These are phyloP conservation scores for Microdon myrmicae DNA, from an alignment of 2,888 invertebrate species.

Conservation along the genomic window DNA sequence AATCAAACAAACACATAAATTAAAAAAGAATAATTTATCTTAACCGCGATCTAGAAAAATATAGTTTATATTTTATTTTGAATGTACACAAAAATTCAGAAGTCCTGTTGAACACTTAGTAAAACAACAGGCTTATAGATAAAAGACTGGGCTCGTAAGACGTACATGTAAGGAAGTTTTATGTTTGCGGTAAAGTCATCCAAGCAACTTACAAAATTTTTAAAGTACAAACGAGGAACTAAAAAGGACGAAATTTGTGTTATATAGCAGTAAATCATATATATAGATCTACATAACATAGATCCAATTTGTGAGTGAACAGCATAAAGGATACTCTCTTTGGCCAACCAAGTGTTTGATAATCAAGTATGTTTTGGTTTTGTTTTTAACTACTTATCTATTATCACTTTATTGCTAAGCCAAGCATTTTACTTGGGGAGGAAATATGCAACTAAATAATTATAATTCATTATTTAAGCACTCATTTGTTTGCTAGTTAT, in stretches of 20 bases:
- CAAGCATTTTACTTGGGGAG: no score
- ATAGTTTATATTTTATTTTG: conserved; percentile 12
- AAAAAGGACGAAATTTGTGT: conserved; percentile 41
- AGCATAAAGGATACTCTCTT: no score
- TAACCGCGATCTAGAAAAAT: no score
- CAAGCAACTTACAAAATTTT: conserved; percentile 26
- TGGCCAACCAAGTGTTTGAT: no score
- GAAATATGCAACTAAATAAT: no score
- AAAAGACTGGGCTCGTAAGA: conserved; percentile 3
- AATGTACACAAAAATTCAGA: conserved; percentile 4
- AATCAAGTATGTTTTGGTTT: no score
- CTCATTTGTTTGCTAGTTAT: no score
- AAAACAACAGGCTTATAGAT: conserved; percentile 11
- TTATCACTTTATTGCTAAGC: no score
- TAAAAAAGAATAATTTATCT: no score
- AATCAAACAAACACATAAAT: no score
- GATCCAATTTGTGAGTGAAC: background rate
- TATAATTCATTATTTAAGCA: no score
- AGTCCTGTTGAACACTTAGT: background rate
- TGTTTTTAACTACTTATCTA: no score
- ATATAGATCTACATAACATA: background rate
- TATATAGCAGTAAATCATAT: conserved; percentile 20
- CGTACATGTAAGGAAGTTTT: conserved; percentile 30
- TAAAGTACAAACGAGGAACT: conserved; percentile 39
- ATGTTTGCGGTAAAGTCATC: conserved; percentile 32